Conservation (phyloP, 2,113 vertebrate genomes). For the Pao palembangensis region DNA sequence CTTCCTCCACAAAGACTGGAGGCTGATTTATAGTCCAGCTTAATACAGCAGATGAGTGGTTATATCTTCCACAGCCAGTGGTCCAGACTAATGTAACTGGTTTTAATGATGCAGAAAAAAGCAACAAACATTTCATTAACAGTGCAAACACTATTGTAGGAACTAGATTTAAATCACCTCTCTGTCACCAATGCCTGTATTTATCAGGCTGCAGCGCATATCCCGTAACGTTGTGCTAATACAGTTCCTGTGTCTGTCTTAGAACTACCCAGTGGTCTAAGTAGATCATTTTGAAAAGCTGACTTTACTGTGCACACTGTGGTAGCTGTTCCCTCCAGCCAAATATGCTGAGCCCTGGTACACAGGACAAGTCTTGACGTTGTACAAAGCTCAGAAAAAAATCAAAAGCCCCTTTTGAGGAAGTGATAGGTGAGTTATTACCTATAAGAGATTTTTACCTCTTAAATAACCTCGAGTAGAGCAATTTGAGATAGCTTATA, state of each 20-base stretch:
- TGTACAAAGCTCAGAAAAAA: constrained; percentile 6
- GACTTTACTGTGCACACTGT: constrained; percentile 15
- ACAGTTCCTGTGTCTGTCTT: constrained; percentile 15
- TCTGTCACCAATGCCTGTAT: constrained; percentile 1
- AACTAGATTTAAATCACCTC: constrained; percentile 11
- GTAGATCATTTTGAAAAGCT: constrained; percentile 26
- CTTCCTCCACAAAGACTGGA: constrained; percentile 7
- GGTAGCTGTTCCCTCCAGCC: constrained; percentile 3
- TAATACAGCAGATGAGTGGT: constrained; percentile 12
- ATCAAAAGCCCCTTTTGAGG: constrained; percentile 12
- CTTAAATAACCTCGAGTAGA: no score
- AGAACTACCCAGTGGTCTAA: constrained; percentile 5
- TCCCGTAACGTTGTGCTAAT: constrained; percentile 10
- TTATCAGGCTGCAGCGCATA: constrained; percentile 12
- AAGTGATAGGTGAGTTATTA: constrained; percentile 11
- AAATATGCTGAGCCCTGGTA: constrained; percentile 19
- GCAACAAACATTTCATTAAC: constrained; percentile 36
- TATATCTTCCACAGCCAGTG: constrained; percentile 18
- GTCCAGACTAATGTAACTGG: constrained; percentile 19
- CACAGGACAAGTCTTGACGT: constrained; percentile 19
- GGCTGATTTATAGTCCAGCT: no score
- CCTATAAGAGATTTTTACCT: neutral
- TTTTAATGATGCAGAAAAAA: constrained; percentile 32
- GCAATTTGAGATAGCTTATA: no score
- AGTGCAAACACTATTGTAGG: neutral